A percentile compares a stretch with the other conserved stretches of the same genome.
Evolutionary conservation across 2,113 vertebrate genomes (phyloP).

Genomic region (Beaufortia kweichowensis): DNA sequence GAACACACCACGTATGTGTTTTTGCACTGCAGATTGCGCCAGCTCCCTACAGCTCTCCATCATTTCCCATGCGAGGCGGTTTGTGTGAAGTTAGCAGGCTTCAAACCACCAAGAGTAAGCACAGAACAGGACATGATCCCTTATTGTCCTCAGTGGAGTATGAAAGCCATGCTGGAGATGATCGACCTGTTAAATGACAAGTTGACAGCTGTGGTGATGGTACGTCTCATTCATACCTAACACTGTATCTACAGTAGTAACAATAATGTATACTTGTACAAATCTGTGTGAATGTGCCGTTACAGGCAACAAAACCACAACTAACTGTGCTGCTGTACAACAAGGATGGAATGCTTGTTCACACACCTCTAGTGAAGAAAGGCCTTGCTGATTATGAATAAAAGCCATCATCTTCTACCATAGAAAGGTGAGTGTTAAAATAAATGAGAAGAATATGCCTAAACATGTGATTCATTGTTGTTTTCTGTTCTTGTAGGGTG

Average conservation of each 20-base stretch:
- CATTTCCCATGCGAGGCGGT: slow-evolving; percentile 76
- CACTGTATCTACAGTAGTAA: no score
- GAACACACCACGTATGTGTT: neutral
- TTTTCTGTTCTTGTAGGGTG: neutral
- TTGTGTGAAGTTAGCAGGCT: slow-evolving; percentile 79
- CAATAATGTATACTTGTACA: neutral
- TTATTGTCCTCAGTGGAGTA: slow-evolving; percentile 86
- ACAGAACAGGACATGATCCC: slow-evolving; percentile 71
- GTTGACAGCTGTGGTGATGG: slow-evolving; percentile 76
- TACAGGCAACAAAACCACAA: slow-evolving; percentile 77
- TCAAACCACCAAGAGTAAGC: slow-evolving; percentile 74
- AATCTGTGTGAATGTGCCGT: slow-evolving; percentile 6
- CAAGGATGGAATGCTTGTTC: slow-evolving; percentile 70
- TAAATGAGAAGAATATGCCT: neutral
- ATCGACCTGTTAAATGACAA: slow-evolving; percentile 77
- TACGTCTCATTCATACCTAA: slow-evolving; percentile 57
- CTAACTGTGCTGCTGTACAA: slow-evolving; percentile 78
- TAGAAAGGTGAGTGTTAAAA: neutral
- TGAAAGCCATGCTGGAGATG: slow-evolving; percentile 80
- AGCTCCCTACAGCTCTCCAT: slow-evolving; percentile 78
- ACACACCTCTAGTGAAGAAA: slow-evolving; percentile 79
- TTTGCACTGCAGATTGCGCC: slow-evolving; percentile 75
- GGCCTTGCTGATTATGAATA: slow-evolving; percentile 81
- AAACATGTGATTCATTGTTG: neutral
- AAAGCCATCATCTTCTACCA: slow-evolving; percentile 34